Evolutionary conservation across 2,113 vertebrate species (phyloP), one percentile per base, ranked within the genome.

Genomic region (Motacilla alba): DNA sequence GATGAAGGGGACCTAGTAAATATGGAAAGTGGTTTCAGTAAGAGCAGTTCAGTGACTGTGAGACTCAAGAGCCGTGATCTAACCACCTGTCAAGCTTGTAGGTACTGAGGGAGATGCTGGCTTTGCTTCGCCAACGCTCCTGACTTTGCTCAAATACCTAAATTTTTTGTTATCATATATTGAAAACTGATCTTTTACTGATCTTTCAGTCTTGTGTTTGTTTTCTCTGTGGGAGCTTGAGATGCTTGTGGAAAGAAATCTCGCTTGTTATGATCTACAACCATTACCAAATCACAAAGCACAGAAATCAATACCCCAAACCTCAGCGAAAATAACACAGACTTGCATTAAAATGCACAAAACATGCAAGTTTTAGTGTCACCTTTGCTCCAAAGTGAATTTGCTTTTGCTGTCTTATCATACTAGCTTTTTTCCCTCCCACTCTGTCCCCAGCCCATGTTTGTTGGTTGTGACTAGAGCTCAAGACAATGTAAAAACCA

Each of bases 211-310:
- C 35, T 92, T 78, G 23, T 14, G 14, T 75, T 78, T 91, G 10
- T 90, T 96, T 95, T 81, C 27, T 87, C 46, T 84, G 30, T 77
- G 18, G 50, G 73, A 70, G 5, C 10, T 41, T 76, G 33, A 9
- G 47, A 69, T 62, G 27, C 73, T 87, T 83, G 37, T 95, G 67
- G 78, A 90, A 78, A 66, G 93, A 94, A 87, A 78, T 78, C 44
- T 77, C 49, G 21, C 92, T 92, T 77, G 26, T 69, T 64, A 33
- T 1, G 10, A 16, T 62, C 14, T n/a, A 56, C 1, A 64, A 41
- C 7, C 17, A 14, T 14, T 70, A 13, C 63, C 20, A 93, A 74
- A 92, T 63, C 86, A 52, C 15, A 15, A n/a, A 87, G 21, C 21
- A 78, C 15, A 22, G 15, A 15, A 28, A 49, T 41, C 79, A 91